These are phyloP conservation scores for Tanaodytes sp. DNA, from an alignment of 2,888 invertebrate species.

Conservation along the genomic window DNA sequence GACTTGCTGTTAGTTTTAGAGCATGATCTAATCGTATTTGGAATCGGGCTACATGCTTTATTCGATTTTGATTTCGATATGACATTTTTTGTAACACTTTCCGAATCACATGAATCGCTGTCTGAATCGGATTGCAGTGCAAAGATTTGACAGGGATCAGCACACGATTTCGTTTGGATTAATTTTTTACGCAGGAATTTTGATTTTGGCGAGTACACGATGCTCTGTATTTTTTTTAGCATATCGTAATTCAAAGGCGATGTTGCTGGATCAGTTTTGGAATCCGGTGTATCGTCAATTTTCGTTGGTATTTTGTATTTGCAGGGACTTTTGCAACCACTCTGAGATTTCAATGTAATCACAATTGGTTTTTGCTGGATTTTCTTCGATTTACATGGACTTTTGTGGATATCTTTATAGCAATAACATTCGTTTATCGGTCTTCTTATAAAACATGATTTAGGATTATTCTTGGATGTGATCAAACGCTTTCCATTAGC, in stretches of 20 bases:
- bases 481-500: slow-evolving; percentile 56
- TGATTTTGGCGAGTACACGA: slow-evolving; percentile 64
- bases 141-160: neutral
- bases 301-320: slow-evolving; percentile 21
- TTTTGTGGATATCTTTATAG: slow-evolving; percentile 47
- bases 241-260: slow-evolving; percentile 61
- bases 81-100: neutral
- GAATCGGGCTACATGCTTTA: neutral
- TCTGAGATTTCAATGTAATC: neutral
- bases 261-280: neutral
- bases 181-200: slow-evolving; percentile 62
- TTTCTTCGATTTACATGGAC: slow-evolving; percentile 44
- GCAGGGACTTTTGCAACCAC: slow-evolving; percentile 46
- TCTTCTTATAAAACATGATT: slow-evolving; percentile 50
- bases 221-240: slow-evolving; percentile 58
- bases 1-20: slow-evolving; percentile 1
- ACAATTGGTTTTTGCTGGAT: slow-evolving; percentile 37
- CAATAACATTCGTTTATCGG: slow-evolving; percentile 66
- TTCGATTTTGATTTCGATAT: neutral
- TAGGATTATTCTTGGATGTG: slow-evolving; percentile 57
- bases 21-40: neutral
- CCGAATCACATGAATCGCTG: neutral
- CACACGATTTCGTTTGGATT: neutral
- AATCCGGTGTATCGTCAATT: slow-evolving; percentile 3
- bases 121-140: slow-evolving; percentile 9